Evolutionary conservation across 2,888 invertebrate species (phyloP).

Genomic region (Cerceris rybyensis): DNA sequence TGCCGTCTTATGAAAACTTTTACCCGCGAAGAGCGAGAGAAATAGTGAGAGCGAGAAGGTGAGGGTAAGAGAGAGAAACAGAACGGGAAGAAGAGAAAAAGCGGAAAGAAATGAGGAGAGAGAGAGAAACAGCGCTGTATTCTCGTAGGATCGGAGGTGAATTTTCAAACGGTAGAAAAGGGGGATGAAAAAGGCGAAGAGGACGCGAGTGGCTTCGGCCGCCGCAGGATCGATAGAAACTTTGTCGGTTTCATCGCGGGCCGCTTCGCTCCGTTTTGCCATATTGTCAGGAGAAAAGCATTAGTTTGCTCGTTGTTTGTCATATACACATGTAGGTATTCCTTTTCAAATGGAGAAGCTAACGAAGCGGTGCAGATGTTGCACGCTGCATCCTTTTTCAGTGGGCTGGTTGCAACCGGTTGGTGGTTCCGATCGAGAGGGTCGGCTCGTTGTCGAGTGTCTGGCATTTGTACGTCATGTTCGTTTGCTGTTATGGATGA

Average conservation of each 20-base stretch:
- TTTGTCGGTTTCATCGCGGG: constrained; percentile 32
- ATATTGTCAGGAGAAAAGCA: constrained; percentile 28
- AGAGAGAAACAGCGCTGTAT: constrained; percentile 15
- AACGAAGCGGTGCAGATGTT: constrained; percentile 30
- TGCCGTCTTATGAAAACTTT: constrained; percentile 38
- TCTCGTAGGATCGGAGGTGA: constrained; percentile 43
- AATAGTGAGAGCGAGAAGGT: not conserved
- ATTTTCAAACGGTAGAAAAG: constrained; percentile 14
- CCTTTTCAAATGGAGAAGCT: constrained; percentile 30
- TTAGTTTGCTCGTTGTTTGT: constrained; percentile 31
- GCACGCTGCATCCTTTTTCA: constrained; percentile 33
- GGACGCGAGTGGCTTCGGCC: constrained; percentile 14
- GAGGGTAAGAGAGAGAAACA: constrained; percentile 1
- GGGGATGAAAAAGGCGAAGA: constrained; percentile 6
- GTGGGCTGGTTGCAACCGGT: constrained; percentile 20
- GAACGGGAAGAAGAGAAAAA: not conserved
- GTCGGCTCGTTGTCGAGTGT: constrained; percentile 25
- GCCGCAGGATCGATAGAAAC: constrained; percentile 37
- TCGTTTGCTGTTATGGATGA: constrained; percentile 35
- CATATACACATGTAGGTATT: constrained; percentile 20
- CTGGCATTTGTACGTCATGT: constrained; percentile 19
- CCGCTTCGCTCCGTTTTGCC: constrained; percentile 22
- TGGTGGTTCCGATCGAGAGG: constrained; percentile 25
- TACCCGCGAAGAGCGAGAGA: not conserved
- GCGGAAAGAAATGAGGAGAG: not conserved